phyloP scores from a whole-genome alignment of 2,113 vertebrate species.

The Xiphophorus couchianus region DNA sequence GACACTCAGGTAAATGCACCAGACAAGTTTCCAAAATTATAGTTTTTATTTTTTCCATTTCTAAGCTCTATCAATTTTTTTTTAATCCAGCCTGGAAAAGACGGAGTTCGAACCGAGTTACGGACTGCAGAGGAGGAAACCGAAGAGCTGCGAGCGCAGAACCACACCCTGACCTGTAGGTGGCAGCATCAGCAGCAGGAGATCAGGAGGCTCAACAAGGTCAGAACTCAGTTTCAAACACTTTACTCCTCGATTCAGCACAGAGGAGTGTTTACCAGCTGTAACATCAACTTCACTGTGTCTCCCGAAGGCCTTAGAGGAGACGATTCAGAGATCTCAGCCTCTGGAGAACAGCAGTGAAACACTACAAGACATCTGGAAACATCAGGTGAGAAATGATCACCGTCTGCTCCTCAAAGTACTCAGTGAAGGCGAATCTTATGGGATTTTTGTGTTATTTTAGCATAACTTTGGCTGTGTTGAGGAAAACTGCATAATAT shows the following conservation, averaged over 20 bases:
- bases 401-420: no score
- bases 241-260: neutral
- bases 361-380: constrained; percentile 63
- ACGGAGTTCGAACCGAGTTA: constrained; percentile 2
- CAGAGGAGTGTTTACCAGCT: no score
- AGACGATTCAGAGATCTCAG: constrained; percentile 19
- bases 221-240: constrained; percentile 13
- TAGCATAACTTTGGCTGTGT: no score
- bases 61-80: neutral
- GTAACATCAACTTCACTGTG: neutral
- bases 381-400: constrained; percentile 63
- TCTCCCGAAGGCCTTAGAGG: constrained; percentile 47
- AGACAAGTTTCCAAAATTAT: neutral
- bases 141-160: constrained; percentile 39
- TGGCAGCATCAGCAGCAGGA: constrained; percentile 63
- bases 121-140: constrained; percentile 44
- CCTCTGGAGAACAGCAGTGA: constrained; percentile 11
- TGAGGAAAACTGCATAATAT: no score
- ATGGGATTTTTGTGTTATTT: no score
- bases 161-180: constrained; percentile 47
- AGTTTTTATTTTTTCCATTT: neutral
- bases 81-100: constrained; percentile 31
- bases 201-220: constrained; percentile 69
- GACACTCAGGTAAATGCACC: constrained; percentile 23
- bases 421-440: no score